Conservation (phyloP, 2,113 vertebrate species). For the Phyllopteryx taeniolatus region DNA sequence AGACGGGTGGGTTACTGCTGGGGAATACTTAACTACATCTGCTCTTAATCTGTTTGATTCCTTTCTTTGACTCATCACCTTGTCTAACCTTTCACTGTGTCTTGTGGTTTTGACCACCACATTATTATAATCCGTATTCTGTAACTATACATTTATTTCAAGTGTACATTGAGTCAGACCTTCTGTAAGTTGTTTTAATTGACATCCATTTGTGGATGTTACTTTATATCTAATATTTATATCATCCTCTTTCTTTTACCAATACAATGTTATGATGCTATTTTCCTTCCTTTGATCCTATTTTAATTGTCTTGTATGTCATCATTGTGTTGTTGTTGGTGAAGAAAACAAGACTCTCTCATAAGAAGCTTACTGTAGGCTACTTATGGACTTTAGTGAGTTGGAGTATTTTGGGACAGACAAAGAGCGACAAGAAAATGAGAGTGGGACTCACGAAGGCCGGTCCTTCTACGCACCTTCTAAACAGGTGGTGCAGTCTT, state of each 20-base stretch:
- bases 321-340: slow-evolving; percentile 34
- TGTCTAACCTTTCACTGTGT: background rate
- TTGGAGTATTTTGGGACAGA: slow-evolving; percentile 54
- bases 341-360: slow-evolving; percentile 50
- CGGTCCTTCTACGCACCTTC: slow-evolving; percentile 23
- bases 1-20: slow-evolving; percentile 12
- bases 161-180: background rate
- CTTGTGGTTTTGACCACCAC: background rate
- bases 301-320: slow-evolving; percentile 25
- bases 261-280: slow-evolving; percentile 14
- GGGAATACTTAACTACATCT: background rate
- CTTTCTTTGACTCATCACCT: background rate
- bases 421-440: slow-evolving; percentile 39
- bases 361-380: slow-evolving; percentile 70
- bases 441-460: slow-evolving; percentile 8
- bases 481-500: slow-evolving; percentile 22
- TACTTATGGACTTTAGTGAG: slow-evolving; percentile 65
- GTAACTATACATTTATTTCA: background rate
- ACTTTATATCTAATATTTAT: background rate
- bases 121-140: background rate
- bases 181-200: background rate
- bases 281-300: slow-evolving; percentile 24
- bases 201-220: background rate
- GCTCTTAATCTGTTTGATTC: slow-evolving; percentile 1
- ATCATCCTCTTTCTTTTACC: background rate